Evolutionary conservation across 2,797 vertebrate species (phyloP), one percentile per base, ranked within the genome.

Genomic region (Nyctibius grandis): DNA sequence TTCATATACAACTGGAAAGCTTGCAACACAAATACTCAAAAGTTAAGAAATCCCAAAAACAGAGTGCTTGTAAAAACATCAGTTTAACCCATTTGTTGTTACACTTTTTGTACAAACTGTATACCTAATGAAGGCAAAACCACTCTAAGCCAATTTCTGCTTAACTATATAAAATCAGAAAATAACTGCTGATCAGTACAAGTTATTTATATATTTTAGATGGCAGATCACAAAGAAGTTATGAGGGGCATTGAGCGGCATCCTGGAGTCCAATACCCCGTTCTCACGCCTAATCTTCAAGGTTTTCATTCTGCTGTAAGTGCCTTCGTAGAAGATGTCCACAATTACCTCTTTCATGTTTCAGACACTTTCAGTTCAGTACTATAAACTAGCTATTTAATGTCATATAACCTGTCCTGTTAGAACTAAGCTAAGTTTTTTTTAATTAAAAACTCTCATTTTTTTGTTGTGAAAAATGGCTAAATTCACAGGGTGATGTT

Each of bases 161-260:
- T 68, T 70, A 61, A n/a, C 33, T 88, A 1, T 67, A 34, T 64
- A 38, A 88, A 65, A 75, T 91, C 72, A 68, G 79, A 85, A 95
- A 95, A 68, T 84, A 63, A 67, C 38, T 65, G 33, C 31, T 72
- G 40, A 73, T 81, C 33, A 78, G 25, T 74, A 26, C 3, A 68
- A 82, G 74, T 88, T 53, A 33, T 96, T 91, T 86, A 3, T 97
- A 17, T 97, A 44, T 97, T 98, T 96, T 91, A 99, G 99, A 99
- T 99, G 99, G 99, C 99, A 85, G 99, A 99, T 98, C 98, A 99
- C 95, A 98, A 97, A 45, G 98, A 99, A 90, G 99, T 99, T n/a
- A 98, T 99, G 97, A 97, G 84, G 97, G 98, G 99, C 79, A 99
- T 99, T 96, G 97, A 97, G 89, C 98, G 95, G 87, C 97, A 96